phyloP scores from a whole-genome alignment of 2,113 vertebrate genomes.

The Forbesichthys papilliferus region DNA sequence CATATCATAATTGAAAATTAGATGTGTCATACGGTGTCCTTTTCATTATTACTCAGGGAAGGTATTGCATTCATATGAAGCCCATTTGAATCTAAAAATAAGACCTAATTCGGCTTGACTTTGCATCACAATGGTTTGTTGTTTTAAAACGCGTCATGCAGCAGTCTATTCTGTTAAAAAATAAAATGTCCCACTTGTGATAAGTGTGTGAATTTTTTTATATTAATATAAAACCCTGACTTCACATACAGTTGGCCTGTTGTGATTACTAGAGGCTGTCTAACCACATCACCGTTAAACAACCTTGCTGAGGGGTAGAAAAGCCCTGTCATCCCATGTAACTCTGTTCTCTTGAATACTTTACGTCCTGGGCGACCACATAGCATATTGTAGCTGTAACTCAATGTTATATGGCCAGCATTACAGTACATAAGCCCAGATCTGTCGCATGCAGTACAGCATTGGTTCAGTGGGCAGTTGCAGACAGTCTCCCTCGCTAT shows the following conservation, averaged over 20 bases:
- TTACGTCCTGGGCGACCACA: conserved; percentile 12
- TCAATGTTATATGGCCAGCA: conserved; percentile 17
- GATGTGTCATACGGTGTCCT: conserved; percentile 40
- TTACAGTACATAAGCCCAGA: conserved; percentile 12
- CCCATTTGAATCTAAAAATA: conserved; percentile 12
- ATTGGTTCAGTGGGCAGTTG: not conserved
- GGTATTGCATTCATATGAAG: conserved; percentile 37
- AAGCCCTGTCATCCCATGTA: conserved; percentile 16
- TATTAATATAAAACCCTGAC: not conserved
- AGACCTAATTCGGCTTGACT: not conserved
- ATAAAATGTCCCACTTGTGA: not conserved
- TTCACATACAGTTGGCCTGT: conserved; percentile 4
- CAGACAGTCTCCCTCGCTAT: not conserved
- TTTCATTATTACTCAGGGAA: conserved; percentile 33
- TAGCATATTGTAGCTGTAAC: conserved; percentile 27
- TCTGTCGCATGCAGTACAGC: not conserved
- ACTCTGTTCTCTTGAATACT: conserved; percentile 29
- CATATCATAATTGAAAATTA: conserved; percentile 51
- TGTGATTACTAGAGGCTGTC: conserved; percentile 30
- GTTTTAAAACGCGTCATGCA: conserved; percentile 10
- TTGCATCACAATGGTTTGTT: conserved; percentile 14
- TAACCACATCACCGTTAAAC: conserved; percentile 32
- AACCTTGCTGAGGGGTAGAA: conserved; percentile 43
- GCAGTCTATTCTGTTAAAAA: conserved; percentile 6
- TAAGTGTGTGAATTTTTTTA: not conserved